phyloP scores from a whole-genome alignment of 2,113 vertebrate genomes.

The Variabilichromis moorii region DNA sequence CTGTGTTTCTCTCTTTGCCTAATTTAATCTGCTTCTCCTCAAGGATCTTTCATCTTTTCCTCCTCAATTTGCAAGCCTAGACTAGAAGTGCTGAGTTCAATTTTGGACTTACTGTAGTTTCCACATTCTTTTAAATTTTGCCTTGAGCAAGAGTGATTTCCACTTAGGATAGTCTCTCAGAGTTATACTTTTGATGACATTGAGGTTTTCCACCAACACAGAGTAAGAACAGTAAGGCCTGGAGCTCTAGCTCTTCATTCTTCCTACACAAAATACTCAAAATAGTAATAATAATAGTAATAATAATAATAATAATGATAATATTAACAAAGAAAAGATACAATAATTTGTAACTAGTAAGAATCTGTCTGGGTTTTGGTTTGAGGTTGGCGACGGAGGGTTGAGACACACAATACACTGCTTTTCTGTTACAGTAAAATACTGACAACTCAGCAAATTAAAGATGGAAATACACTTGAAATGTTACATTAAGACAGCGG shows the following conservation, averaged over 20 bases:
- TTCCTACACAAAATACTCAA: not conserved
- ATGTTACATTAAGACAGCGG: not conserved
- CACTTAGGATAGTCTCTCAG: not conserved
- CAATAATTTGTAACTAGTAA: not conserved
- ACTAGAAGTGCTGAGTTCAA: not conserved
- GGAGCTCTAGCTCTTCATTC: not conserved
- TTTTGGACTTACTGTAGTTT: not conserved
- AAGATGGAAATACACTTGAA: not conserved
- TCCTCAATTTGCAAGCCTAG: not conserved
- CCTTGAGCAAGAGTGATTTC: constrained; percentile 8
- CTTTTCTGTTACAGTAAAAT: not conserved
- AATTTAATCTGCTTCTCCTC: not conserved
- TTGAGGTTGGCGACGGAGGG: not conserved
- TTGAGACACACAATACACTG: not conserved
- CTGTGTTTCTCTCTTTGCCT: not conserved
- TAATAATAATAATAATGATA: not conserved
- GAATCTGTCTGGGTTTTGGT: not conserved
- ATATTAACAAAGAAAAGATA: not conserved
- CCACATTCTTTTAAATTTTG: not conserved
- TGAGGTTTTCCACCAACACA: not conserved
- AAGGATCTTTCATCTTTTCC: not conserved
- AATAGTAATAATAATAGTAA: not conserved
- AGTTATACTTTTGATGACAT: not conserved
- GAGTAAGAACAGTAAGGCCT: not conserved
- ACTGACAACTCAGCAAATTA: not conserved